Percentiles rank a stretch among this genome's conserved stretches.
Conservation (phyloP, 2,113 vertebrate species). For the Pluvianellus socialis region DNA sequence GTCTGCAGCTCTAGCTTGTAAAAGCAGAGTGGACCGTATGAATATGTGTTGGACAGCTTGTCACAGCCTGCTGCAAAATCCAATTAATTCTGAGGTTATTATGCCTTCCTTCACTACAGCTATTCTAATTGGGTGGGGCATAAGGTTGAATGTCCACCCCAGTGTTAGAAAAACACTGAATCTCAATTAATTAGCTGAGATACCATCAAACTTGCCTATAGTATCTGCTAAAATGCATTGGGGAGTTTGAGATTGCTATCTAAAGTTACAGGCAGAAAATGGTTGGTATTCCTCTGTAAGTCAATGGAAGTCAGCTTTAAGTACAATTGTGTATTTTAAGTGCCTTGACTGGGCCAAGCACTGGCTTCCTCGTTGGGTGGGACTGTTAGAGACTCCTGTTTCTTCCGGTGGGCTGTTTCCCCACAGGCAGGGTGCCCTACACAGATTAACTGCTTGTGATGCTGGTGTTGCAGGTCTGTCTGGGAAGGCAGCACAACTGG, state of each 20-base stretch:
- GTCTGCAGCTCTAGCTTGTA: constrained; percentile 22
- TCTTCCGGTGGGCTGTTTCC: neutral
- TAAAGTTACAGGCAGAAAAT: neutral
- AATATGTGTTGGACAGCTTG: constrained; percentile 35
- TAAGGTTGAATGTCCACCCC: neutral
- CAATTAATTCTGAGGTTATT: constrained; percentile 59
- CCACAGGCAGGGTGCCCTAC: neutral
- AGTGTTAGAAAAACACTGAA: neutral
- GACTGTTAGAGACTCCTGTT: neutral
- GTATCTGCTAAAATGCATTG: neutral
- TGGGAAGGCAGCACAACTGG: neutral
- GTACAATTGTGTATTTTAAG: neutral
- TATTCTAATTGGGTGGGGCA: neutral
- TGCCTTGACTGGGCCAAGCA: neutral
- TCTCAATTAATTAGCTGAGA: constrained; percentile 8
- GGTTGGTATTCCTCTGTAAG: neutral
- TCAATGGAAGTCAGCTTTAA: neutral
- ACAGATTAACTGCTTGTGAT: neutral
- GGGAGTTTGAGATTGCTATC: neutral
- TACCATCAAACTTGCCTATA: neutral
- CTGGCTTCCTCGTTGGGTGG: neutral
- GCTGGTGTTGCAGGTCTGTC: neutral
- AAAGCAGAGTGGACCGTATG: neutral
- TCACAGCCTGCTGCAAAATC: constrained; percentile 48
- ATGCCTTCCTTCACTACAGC: neutral